Evolutionary conservation across 2,888 invertebrate genomes (phyloP), one percentile per base, ranked within the genome.

Genomic region (Ectemnius cavifrons): DNA sequence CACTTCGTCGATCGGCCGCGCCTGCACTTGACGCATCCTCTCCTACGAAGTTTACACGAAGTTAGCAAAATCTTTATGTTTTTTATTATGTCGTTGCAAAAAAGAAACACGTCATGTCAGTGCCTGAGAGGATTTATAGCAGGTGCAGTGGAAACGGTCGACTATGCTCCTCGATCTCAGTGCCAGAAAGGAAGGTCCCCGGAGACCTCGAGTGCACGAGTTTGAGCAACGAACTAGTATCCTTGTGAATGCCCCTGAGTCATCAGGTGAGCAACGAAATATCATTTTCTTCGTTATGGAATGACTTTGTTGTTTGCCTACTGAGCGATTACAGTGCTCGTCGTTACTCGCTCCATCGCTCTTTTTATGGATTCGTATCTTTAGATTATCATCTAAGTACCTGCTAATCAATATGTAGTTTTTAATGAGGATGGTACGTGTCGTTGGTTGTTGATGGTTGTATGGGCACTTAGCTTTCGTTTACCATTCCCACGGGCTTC

Each of bases 61-160:
- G 89, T 89, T 89, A 88, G 89, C 88, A 89, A 88, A 86, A 84
- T 79, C 76, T 82, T 86, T 87, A 73, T 80, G 77, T 83, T 81
- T 84, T 80, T 81, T 77, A 77, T 62, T 67, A 77, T 75, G 76
- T 77, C 73, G 74, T 79, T 77, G 74, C 67, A 69, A 79, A 73
- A 71, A 18, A 64, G 56, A 49, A 60, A 70, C 64, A 76, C 70
- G 68, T 70, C 79, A 80, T 65, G 67, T 79, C 78, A 77, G 80
- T 76, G 84, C 78, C 79, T 82, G 83, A 85, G 84, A 82, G 84
- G 71, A 69, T 70, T 78, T 67, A 66, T 37, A 75, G 66, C 77
- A 60, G 71, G 69, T 73, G 79, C 77, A 62, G 61, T 78, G 82
- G 80, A 84, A 84, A 81, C 77, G 80, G 78, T 76, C 76, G 57